Base-by-base conservation (phyloP, 1,140 invertebrate species). In the Caenorhabditis brenneri region DNA sequence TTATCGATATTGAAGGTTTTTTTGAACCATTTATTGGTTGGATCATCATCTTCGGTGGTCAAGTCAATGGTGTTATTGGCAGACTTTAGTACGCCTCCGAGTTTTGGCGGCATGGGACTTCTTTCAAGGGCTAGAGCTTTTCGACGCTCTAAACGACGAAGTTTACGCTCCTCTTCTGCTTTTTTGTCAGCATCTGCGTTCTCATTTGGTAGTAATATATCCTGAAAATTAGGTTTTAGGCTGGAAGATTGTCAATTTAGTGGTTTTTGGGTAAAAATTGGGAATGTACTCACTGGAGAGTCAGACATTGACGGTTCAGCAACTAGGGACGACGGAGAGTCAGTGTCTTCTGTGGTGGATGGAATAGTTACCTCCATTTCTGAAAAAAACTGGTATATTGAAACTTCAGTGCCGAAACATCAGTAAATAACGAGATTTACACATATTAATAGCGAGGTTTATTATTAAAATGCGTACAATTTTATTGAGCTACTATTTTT, bases 41-140 rank as follows among this genome's bases (percentile, higher is more conserved):
- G 65, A 24, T 74, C 36, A 24, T 74, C 65, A 24, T 74, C 65
- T 74, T 74, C 65, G 42, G 42, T 74, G 0, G 65, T 74, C 36
- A 74, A n/a, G n/a, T 74, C 65, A 42, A 74, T 74, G 16, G 65
- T 74, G n/a, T 31, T 42, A 27, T 74, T 74, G 29, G 29, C 65
- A 7, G 65, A 74, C 24, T 42, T 4, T 0, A 36, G 29, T 1
- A 65, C 33, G 22, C 29, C 33, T 3, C 65, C 65, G 29, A 74
- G 65, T 31, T 42, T 74, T 24, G 65, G 65, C 33, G 65, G 29
- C 1, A 24, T 19, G 1, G 65, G 65, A 46, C 65, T 46, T 74
- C 65, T 31, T 15, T 33, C 65, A 2, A 74, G n/a, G 1, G 65
- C 65, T 12, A 74, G 36, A 22, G 65, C 65, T 74, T 74, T 74